Evolutionary conservation across 2,888 invertebrate species (phyloP), one percentile per base, ranked within the genome.

Genomic region (Drosophila yooni): DNA sequence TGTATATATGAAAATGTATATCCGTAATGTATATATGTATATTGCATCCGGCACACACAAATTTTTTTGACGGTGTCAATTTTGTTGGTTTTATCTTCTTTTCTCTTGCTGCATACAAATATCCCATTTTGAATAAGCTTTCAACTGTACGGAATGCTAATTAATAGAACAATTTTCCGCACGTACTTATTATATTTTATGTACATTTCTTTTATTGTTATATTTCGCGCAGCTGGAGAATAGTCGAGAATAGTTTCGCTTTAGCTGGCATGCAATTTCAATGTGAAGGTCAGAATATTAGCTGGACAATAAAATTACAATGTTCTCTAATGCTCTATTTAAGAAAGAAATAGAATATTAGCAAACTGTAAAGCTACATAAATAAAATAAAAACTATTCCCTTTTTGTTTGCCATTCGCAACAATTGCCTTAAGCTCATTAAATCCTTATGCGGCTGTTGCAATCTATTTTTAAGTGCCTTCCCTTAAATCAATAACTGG

Each of bases 261-360:
- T 60, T 46, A 29, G 15, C 18, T 31, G n/a, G 2, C 34, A 51
- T 27, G 36, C 34, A 70, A 72, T 58, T 69, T 76, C 67, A 82
- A 40, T 76, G 60, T 72, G 79, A 76, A 79, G 82, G 72, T 67
- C 72, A 66, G 15, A 15, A 15, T 40, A 8, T 67, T 34, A 6
- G 29, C n/a, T 15, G 15, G 53, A 13, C 27, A 25, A 52, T 15
- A 10, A 3, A 38, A 11, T 40, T 25, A 6, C 31, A 31, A 21
- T 29, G 8, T 7, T 54, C 13, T 10, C 59, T 36, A 10, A n/a
- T 27, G 36, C 27, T 21, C 5, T 15, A 51, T 15, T 36, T 27
- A 25, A 33, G 43, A 40, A 21, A 31, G n/a, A 8, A 25, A 31
- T n/a, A 52, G 4, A 18, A 38, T 29, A 48, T 33, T 27, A 27